Evolutionary conservation across 2,113 vertebrate genomes (phyloP).

Genomic region (Pycnonotus jocosus): DNA sequence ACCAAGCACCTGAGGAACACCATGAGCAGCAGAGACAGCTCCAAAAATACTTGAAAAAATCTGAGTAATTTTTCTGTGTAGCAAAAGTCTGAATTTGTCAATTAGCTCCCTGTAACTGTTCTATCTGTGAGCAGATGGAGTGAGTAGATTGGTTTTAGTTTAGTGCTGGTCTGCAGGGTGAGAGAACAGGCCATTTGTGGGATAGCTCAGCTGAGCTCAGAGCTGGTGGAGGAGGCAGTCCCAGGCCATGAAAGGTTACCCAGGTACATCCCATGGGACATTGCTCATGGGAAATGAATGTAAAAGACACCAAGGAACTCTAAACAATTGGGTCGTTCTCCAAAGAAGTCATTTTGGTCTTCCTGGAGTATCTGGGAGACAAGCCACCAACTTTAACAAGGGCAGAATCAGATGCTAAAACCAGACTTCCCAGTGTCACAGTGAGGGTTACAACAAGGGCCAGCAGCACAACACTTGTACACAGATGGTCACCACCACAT

Average conservation of each 20-base stretch:
- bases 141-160: not conserved
- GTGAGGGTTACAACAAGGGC: not conserved
- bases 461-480: not conserved
- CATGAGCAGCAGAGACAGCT: not conserved
- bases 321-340: not conserved
- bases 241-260: not conserved
- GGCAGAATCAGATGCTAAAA: not conserved
- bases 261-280: not conserved
- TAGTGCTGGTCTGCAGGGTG: not conserved
- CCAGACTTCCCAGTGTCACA: not conserved
- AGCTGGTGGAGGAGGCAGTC: not conserved
- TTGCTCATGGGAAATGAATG: not conserved
- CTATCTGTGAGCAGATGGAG: not conserved
- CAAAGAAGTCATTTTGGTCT: not conserved
- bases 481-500: not conserved
- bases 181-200: not conserved
- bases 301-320: accelerated
- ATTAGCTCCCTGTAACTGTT: not conserved
- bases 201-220: not conserved
- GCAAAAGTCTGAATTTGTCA: not conserved
- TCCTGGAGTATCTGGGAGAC: not conserved
- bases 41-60: constrained; percentile 10
- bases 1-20: not conserved
- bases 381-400: not conserved
- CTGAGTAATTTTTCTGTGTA: not conserved